Evolutionary conservation across 2,888 invertebrate species (phyloP).

Genomic region (Micropterix aruncella): DNA sequence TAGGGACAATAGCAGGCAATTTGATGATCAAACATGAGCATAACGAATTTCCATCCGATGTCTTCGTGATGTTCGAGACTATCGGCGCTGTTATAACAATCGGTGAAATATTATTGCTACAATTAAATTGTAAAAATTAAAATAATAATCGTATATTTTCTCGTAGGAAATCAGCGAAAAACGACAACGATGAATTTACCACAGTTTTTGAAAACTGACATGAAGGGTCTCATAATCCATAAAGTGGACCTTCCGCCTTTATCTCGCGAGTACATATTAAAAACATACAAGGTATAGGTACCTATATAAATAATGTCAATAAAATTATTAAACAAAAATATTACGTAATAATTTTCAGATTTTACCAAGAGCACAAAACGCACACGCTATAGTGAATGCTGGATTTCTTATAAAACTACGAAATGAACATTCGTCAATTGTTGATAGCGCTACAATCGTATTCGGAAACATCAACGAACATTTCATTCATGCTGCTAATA

Average conservation of each 20-base stretch:
- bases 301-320: background rate
- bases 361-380: constrained; percentile 61
- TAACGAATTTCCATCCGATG: constrained; percentile 57
- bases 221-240: constrained; percentile 29
- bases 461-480: constrained; percentile 47
- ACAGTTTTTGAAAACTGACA: constrained; percentile 26
- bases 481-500: constrained; percentile 40
- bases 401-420: constrained; percentile 51
- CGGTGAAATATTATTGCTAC: constrained; percentile 20
- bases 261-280: constrained; percentile 21
- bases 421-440: constrained; percentile 21
- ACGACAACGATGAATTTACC: constrained; percentile 7
- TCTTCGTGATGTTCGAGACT: constrained; percentile 49
- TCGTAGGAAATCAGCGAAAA: background rate
- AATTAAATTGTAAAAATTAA: background rate
- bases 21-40: constrained; percentile 46
- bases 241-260: constrained; percentile 33
- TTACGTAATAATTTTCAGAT: constrained; percentile 34
- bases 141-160: background rate
- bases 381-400: constrained; percentile 65
- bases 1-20: constrained; percentile 63
- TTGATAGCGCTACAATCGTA: constrained; percentile 40
- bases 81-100: constrained; percentile 40
- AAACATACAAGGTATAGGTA: constrained; percentile 23
- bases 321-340: background rate